A percentile compares a stretch with the other conserved stretches of the same genome.
phyloP scores from a whole-genome alignment of 2,113 vertebrate genomes.

The Pterocles burchelli region DNA sequence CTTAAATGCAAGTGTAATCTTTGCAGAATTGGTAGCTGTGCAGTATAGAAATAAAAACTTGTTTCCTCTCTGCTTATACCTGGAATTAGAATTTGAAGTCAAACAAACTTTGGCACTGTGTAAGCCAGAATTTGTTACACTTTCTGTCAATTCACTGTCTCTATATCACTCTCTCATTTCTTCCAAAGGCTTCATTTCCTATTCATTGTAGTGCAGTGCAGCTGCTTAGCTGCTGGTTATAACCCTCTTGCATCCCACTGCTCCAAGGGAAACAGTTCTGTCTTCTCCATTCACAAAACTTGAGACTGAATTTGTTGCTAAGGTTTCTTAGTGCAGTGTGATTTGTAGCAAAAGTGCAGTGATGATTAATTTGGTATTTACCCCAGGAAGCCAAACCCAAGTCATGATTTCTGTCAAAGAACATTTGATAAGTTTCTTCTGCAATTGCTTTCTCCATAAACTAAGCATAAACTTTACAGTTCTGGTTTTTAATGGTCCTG shows the following conservation, averaged over 20 bases:
- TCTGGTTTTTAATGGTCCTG: neutral
- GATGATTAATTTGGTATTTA: neutral
- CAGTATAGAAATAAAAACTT: neutral
- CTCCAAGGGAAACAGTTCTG: neutral
- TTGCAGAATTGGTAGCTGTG: neutral
- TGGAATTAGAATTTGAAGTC: neutral
- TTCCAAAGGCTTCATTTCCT: neutral
- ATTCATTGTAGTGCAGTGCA: neutral
- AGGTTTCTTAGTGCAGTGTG: neutral
- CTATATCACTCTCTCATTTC: neutral
- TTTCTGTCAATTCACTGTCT: neutral
- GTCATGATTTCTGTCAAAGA: neutral
- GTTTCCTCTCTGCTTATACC: neutral
- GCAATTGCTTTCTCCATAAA: neutral
- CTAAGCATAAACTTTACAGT: neutral
- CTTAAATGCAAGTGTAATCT: neutral
- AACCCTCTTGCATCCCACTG: neutral
- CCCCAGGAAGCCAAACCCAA: neutral
- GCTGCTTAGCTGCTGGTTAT: neutral
- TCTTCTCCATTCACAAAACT: neutral
- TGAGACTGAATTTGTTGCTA: neutral
- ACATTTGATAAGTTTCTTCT: neutral
- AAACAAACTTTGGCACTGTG: neutral
- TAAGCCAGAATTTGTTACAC: neutral
- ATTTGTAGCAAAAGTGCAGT: neutral